Evolutionary conservation across 2,113 vertebrate species (phyloP).

Genomic region (Dasypus novemcinctus): DNA sequence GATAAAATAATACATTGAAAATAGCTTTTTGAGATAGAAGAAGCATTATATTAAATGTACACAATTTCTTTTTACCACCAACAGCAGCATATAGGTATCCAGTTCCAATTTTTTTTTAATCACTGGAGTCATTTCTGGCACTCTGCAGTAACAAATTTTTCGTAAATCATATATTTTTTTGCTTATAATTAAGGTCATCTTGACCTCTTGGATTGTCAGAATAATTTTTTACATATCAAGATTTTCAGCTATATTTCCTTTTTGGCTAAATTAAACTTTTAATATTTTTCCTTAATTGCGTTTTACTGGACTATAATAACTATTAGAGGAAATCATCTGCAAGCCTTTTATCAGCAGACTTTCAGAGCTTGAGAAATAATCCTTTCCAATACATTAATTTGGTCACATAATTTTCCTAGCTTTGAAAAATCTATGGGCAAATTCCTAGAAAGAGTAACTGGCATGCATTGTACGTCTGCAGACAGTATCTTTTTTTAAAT

Average conservation of each 20-base stretch:
- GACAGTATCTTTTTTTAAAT: background rate
- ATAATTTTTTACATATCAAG: constrained; percentile 25
- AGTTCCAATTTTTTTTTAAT: background rate
- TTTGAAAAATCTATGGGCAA: background rate
- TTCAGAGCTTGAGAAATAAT: constrained; percentile 30
- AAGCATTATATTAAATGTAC: background rate
- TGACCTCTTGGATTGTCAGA: background rate
- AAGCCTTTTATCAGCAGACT: background rate
- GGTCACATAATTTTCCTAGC: background rate
- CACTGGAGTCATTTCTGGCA: background rate
- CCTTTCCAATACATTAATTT: background rate
- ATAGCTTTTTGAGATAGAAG: constrained; percentile 24
- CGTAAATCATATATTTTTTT: background rate
- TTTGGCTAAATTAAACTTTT: constrained; percentile 23
- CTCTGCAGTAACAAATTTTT: background rate
- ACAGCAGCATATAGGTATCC: background rate
- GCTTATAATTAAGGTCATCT: background rate
- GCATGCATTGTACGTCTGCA: background rate
- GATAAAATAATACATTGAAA: background rate
- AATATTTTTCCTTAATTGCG: constrained; percentile 14
- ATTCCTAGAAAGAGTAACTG: background rate
- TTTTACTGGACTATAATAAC: constrained; percentile 13
- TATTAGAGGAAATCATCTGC: background rate
- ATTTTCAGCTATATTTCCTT: background rate
- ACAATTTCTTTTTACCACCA: background rate